phyloP scores from a whole-genome alignment of 2,888 invertebrate species.

The Nephrotoma guestfalica region DNA sequence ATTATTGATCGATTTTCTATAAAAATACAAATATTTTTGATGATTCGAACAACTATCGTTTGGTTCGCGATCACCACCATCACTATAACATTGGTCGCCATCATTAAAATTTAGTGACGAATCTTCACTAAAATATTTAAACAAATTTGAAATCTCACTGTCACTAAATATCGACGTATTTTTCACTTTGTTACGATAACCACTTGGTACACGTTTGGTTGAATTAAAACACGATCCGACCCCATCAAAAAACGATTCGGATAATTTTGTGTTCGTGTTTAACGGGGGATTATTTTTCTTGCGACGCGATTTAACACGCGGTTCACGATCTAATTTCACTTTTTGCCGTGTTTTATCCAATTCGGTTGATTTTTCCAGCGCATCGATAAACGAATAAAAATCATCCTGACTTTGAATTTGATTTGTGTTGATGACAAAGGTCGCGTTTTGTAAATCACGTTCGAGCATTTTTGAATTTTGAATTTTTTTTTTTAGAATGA shows the following conservation, averaged over 20 bases:
- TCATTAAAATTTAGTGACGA: not conserved
- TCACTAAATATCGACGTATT: not conserved
- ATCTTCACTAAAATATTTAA: not conserved
- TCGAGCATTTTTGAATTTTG: not conserved
- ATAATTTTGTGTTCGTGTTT: not conserved
- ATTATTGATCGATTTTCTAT: not conserved
- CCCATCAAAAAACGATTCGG: not conserved
- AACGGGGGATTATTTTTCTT: not conserved
- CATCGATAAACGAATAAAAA: not conserved
- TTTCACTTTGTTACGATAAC: not conserved
- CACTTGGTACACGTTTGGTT: not conserved
- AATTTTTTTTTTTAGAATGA: not conserved
- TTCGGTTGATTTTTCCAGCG: not conserved
- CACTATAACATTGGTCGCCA: not conserved
- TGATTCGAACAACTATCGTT: not conserved
- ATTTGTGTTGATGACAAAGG: not conserved
- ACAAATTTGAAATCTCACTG: not conserved
- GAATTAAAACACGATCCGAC: not conserved
- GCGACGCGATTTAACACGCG: not conserved
- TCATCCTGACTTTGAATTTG: not conserved
- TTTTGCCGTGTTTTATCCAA: not conserved
- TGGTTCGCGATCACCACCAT: not conserved
- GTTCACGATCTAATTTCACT: not conserved
- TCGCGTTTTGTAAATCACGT: not conserved
- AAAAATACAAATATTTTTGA: not conserved